phyloP scores from a whole-genome alignment of 2,888 invertebrate species.

The Drosophila villosipedis region DNA sequence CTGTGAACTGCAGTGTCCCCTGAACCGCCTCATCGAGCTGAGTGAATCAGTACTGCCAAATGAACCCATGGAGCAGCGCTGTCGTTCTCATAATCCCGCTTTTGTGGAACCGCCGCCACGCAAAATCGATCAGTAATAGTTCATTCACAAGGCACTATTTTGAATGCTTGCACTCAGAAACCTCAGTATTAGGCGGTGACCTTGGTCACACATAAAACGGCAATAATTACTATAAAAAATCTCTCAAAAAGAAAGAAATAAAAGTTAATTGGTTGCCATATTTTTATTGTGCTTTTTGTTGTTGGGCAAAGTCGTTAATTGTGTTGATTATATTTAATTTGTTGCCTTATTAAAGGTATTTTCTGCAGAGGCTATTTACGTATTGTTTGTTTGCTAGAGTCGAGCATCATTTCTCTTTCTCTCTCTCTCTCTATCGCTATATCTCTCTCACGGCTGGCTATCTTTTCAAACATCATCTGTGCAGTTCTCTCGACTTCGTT shows the following conservation, averaged over 20 bases:
- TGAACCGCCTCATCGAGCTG: conserved; percentile 86
- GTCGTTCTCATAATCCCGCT: conserved; percentile 86
- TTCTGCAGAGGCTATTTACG: conserved; percentile 20
- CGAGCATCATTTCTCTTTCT: conserved; percentile 6
- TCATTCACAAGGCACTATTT: neutral
- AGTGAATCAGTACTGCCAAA: conserved; percentile 86
- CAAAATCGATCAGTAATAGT: conserved; percentile 67
- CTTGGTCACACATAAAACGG: conserved; percentile 11
- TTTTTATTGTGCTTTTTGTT: conserved; percentile 2
- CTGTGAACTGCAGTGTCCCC: conserved; percentile 88
- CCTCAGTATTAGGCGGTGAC: conserved; percentile 57
- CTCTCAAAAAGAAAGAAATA: conserved; percentile 3
- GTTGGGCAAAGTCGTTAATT: conserved; percentile 24
- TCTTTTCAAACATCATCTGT: conserved; percentile 22
- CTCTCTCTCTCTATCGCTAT: neutral
- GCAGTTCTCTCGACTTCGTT: conserved; percentile 37
- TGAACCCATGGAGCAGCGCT: conserved; percentile 87
- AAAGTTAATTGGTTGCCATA: conserved; percentile 1
- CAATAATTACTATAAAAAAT: conserved; percentile 4
- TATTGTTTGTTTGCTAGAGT: conserved; percentile 5
- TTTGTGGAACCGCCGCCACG: conserved; percentile 86
- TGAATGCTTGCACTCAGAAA: conserved; percentile 2
- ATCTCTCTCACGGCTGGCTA: conserved; percentile 26
- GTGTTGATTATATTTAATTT: conserved; percentile 46
- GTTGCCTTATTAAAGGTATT: conserved; percentile 17